These are phyloP conservation scores for Platyscapa corneri DNA, from an alignment of 1,140 invertebrate genomes.

Conservation along the genomic window DNA sequence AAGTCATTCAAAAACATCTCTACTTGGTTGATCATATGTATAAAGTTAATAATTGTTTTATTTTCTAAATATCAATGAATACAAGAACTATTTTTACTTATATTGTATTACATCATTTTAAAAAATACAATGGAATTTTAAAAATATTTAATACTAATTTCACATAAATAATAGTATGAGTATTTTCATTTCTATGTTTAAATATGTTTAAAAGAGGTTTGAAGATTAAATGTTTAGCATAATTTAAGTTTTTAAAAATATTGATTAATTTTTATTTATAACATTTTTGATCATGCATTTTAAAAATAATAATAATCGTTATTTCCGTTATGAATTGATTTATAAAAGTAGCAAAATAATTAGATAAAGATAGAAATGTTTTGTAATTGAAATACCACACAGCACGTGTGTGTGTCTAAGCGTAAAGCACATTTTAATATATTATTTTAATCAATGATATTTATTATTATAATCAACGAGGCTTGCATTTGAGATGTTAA, in stretches of 20 bases:
- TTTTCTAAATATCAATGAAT: conserved; percentile 16
- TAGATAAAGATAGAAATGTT: conserved; percentile 67
- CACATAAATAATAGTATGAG: conserved; percentile 27
- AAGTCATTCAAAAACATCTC: conserved; percentile 25
- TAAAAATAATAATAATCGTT: conserved; percentile 49
- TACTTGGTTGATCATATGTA: conserved; percentile 21
- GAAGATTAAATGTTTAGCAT: conserved; percentile 20
- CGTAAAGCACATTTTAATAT: conserved; percentile 19
- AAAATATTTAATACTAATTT: background rate
- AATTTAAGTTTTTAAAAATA: conserved; percentile 29
- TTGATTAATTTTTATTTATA: conserved; percentile 12
- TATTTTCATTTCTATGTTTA: conserved; percentile 19
- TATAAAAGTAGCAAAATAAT: conserved; percentile 73
- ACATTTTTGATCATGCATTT: conserved; percentile 33
- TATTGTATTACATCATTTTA: conserved; percentile 35
- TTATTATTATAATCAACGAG: conserved; percentile 30
- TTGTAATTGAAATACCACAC: conserved; percentile 39
- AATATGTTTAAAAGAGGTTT: conserved; percentile 17
- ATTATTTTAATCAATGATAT: conserved; percentile 30
- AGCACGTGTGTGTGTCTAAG: conserved; percentile 29
- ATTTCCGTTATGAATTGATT: conserved; percentile 48
- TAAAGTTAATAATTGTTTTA: conserved; percentile 24
- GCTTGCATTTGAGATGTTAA: conserved; percentile 13
- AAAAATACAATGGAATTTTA: conserved; percentile 40
- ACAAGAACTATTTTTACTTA: conserved; percentile 26